Percentiles rank a stretch among this genome's conserved stretches.
Evolutionary conservation across 2,888 invertebrate species (phyloP).

Genomic region (Venusia cambrica): DNA sequence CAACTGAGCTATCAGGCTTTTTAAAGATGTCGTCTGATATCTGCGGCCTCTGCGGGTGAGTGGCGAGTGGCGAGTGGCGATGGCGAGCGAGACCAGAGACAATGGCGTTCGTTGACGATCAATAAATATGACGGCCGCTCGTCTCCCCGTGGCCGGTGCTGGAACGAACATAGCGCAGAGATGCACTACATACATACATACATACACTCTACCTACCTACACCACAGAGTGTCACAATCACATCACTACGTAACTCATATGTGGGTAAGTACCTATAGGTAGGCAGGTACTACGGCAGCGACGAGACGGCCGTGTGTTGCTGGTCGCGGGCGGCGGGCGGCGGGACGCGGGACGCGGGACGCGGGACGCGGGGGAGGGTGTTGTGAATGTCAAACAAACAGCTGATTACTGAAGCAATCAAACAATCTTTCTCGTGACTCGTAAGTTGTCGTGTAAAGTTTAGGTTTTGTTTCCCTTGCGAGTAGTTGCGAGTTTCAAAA

Average conservation of each 20-base stretch:
- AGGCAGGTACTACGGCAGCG: no score
- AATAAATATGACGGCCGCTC: conserved; percentile 51
- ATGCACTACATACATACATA: conserved; percentile 56
- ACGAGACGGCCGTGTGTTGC: no score
- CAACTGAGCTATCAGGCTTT: no score
- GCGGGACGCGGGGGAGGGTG: conserved; percentile 30
- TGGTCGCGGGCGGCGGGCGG: no score
- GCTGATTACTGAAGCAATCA: conserved; percentile 64
- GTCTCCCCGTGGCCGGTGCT: conserved; percentile 35
- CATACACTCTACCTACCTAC: no score
- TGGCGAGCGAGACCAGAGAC: conserved; percentile 28
- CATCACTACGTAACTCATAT: no score
- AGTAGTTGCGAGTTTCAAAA: no score
- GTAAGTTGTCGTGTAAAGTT: conserved; percentile 18
- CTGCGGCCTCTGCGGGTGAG: conserved; percentile 9
- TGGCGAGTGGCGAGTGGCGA: conserved; percentile 26
- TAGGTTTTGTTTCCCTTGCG: no score
- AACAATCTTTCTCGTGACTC: conserved; percentile 31
- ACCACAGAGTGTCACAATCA: no score
- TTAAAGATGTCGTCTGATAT: conserved; percentile 1
- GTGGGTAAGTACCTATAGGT: no score
- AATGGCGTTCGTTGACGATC: conserved; percentile 44
- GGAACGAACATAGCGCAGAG: conserved; percentile 48
- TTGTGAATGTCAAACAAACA: conserved; percentile 67
- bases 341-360: conserved; percentile 16